Evolutionary conservation across 2,797 vertebrate genomes (phyloP).

Genomic region (Sternotherus odoratus): DNA sequence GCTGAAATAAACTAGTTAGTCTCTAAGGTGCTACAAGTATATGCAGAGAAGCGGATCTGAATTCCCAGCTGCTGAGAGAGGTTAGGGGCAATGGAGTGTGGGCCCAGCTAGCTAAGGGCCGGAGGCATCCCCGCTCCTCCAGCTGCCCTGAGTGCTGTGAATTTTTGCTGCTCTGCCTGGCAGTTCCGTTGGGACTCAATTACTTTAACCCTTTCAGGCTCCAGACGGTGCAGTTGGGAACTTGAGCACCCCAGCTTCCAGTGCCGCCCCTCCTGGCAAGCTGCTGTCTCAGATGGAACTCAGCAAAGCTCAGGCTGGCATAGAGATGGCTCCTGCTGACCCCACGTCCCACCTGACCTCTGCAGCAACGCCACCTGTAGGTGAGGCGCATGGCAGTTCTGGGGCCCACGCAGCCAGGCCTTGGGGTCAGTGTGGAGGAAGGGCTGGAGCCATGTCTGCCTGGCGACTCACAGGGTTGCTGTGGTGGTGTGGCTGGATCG

Average conservation of each 20-base stretch:
- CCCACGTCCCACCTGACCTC: not conserved
- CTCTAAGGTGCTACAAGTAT: no score
- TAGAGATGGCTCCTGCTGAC: constrained; percentile 27
- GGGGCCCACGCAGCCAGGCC: not conserved
- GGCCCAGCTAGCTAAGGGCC: no score
- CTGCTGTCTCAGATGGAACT: constrained; percentile 53
- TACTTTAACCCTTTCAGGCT: constrained; percentile 55
- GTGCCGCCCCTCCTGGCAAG: constrained; percentile 55
- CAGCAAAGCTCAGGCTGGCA: constrained; percentile 37
- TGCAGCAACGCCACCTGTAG: constrained; percentile 39
- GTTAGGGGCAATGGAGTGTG: no score
- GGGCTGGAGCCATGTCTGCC: not conserved
- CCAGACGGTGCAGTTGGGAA: constrained; percentile 36
- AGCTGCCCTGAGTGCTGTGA: not conserved
- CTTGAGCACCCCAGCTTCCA: constrained; percentile 8
- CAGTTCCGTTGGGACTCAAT: constrained; percentile 15
- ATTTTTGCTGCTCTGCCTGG: not conserved
- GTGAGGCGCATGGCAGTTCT: constrained; percentile 46
- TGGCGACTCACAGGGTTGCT: not conserved
- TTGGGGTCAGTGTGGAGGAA: not conserved
- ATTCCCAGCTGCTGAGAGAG: not conserved
- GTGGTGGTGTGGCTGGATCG: not conserved
- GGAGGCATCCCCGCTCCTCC: not conserved
- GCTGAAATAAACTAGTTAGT: no score
- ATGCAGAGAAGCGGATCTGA: not conserved